phyloP scores from a whole-genome alignment of 2,888 invertebrate species.

The Rotaria magnacalcarata region DNA sequence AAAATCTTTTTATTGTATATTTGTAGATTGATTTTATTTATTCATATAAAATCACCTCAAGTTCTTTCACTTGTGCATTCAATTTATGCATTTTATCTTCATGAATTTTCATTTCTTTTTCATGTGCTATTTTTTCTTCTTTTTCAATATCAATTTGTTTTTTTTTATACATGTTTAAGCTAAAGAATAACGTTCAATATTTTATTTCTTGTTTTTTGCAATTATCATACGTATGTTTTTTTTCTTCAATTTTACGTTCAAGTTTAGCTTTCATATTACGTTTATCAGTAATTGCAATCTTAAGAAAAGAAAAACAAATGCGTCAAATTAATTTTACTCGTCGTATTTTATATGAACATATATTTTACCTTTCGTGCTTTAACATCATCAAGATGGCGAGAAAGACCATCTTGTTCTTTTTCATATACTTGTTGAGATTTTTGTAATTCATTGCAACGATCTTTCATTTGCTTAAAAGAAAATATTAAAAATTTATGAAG shows the following conservation, averaged over 20 bases:
- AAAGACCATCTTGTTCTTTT: neutral
- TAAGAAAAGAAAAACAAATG: too few species aligned
- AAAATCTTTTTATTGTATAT: neutral
- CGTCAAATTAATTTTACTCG: too few species aligned
- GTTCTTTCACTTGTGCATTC: neutral
- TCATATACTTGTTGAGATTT: neutral
- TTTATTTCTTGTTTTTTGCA: too few species aligned
- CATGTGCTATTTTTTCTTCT: conserved; percentile 22
- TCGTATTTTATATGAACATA: neutral
- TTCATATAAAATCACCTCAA: neutral
- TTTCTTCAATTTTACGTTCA: conserved; percentile 29
- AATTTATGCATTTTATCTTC: conserved; percentile 34
- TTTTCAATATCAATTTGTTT: conserved; percentile 15
- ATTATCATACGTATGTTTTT: conserved; percentile 20
- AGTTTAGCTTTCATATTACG: conserved; percentile 19
- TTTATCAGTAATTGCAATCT: neutral
- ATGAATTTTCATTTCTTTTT: conserved; percentile 37
- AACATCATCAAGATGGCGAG: conserved; percentile 1
- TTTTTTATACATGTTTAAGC: neutral
- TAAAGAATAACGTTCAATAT: neutral
- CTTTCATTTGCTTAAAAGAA: neutral
- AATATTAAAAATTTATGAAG: neutral
- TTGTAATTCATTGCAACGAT: neutral
- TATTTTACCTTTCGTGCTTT: neutral
- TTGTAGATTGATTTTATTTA: neutral